Evolutionary conservation across 2,888 invertebrate species (phyloP), one percentile per base, ranked within the genome.

Genomic region (Drosophila anomalata): DNA sequence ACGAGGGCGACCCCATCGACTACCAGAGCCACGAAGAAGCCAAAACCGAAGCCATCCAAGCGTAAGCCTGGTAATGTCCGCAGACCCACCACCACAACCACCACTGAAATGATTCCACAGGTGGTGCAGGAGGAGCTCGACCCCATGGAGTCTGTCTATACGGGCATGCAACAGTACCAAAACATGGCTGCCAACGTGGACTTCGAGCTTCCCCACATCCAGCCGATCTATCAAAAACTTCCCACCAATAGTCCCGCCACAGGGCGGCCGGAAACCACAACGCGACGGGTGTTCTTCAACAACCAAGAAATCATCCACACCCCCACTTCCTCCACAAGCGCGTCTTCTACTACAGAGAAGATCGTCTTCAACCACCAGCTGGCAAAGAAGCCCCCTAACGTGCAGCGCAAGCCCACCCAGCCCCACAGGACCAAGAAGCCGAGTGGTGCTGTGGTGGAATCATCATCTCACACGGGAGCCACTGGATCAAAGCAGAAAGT

Each of bases 101-200:
- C 76, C 55, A 78, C 82, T 9, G 76, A 78, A 68, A 70, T 79
- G 62, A 83, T 81, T 2, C 90, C 82, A 3, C 85, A 84, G 67
- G 79, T 80, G 42, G 85, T 90, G 31, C 89, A 89, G 41, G 89
- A 90, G 62, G 90, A 90, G 22, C 60, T 90, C 3, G 89, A 84
- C 57, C 90, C 90, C 5, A 65, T 87, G 60, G 90, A 90, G 58
- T 90, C 90, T 0, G 90, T 90, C 2, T 90, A 90, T 33, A 90
- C 90, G 3, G 90, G 90, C 20, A 89, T 90, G 41, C 88, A 90
- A 33, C 90, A 90, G 51, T 90, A 89, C 70, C 90, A 90, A 24
- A 84, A 86, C 60, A 66, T 88, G 4, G 84, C 90, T 0, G 81
- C 90, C 42, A 84, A 78, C 42, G 79, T 90, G 0, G 78, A 84